Evolutionary conservation across 2,113 vertebrate genomes (phyloP).

Genomic region (Azemiops feae): DNA sequence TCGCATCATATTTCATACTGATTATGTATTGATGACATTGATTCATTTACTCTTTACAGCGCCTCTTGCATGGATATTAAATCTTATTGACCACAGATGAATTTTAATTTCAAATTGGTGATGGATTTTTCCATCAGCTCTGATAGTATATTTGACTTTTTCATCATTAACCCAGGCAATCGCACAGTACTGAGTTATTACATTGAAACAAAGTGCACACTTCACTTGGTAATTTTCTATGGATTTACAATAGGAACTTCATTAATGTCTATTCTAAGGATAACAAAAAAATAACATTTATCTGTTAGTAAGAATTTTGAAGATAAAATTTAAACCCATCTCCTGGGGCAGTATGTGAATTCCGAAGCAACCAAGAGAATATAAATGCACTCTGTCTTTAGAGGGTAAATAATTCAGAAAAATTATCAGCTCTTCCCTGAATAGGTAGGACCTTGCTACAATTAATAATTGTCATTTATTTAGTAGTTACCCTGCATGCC

Average conservation of each 20-base stretch:
- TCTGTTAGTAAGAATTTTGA: conserved; percentile 70
- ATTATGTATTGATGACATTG: conserved; percentile 94
- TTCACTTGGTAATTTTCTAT: conserved; percentile 83
- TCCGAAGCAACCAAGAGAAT: conserved; percentile 31
- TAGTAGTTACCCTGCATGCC: conserved; percentile 48
- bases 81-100: conserved; percentile 93
- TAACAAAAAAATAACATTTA: conserved; percentile 72
- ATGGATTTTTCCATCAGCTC: conserved; percentile 95
- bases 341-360: conserved; percentile 46
- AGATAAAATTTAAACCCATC: conserved; percentile 43
- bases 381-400: conserved; percentile 19
- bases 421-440: conserved; percentile 27
- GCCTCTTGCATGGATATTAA: conserved; percentile 89
- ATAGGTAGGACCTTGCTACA: conserved; percentile 28
- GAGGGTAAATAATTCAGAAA: background rate
- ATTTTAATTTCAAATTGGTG: conserved; percentile 93
- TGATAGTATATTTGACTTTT: conserved; percentile 89
- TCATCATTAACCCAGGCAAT: conserved; percentile 83
- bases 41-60: conserved; percentile 90
- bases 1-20: conserved; percentile 90
- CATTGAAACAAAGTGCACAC: conserved; percentile 83
- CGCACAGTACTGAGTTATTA: conserved; percentile 85
- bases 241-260: conserved; percentile 85
- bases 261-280: conserved; percentile 77
- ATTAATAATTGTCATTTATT: conserved; percentile 48